A percentile compares a stretch with the other conserved stretches of the same genome.
phyloP scores from a whole-genome alignment of 2,113 vertebrate species.

The Paramisgurnus dabryanus region DNA sequence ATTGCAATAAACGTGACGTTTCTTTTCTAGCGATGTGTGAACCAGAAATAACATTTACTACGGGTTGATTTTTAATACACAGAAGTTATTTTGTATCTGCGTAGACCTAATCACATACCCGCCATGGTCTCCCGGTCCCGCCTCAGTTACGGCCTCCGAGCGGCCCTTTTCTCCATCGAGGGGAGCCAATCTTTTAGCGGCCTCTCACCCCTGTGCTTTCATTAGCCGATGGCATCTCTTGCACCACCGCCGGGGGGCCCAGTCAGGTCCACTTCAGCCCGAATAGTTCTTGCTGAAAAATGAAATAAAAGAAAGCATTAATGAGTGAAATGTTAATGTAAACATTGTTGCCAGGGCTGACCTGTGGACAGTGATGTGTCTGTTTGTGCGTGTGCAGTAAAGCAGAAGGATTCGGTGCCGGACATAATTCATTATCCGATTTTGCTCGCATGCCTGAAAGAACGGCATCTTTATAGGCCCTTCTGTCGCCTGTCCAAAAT shows the following conservation, averaged over 20 bases:
- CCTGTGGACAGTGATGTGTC: background rate
- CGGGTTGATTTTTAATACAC: too few species aligned
- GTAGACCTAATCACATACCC: too few species aligned
- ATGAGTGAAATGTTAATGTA: slow-evolving; percentile 11
- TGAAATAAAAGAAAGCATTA: slow-evolving; percentile 1
- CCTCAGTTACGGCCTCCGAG: too few species aligned
- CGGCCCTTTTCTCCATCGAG: too few species aligned
- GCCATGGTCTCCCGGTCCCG: too few species aligned
- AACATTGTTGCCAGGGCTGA: background rate
- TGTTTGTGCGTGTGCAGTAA: background rate
- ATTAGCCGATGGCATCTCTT: too few species aligned
- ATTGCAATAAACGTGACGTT: too few species aligned
- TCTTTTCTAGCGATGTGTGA: background rate
- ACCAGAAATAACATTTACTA: background rate
- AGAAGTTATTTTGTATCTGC: too few species aligned
- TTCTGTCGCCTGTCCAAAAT: background rate
- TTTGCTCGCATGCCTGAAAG: slow-evolving; percentile 16
- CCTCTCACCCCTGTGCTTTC: too few species aligned
- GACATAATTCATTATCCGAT: slow-evolving; percentile 59
- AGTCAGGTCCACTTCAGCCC: background rate
- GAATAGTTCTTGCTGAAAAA: background rate
- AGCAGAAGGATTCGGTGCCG: slow-evolving; percentile 21
- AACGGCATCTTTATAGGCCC: slow-evolving; percentile 10
- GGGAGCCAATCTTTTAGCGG: too few species aligned
- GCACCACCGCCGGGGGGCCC: background rate